Evolutionary conservation across 2,888 invertebrate species (phyloP), one percentile per base, ranked within the genome.

Genomic region (Trachelus stipa): DNA sequence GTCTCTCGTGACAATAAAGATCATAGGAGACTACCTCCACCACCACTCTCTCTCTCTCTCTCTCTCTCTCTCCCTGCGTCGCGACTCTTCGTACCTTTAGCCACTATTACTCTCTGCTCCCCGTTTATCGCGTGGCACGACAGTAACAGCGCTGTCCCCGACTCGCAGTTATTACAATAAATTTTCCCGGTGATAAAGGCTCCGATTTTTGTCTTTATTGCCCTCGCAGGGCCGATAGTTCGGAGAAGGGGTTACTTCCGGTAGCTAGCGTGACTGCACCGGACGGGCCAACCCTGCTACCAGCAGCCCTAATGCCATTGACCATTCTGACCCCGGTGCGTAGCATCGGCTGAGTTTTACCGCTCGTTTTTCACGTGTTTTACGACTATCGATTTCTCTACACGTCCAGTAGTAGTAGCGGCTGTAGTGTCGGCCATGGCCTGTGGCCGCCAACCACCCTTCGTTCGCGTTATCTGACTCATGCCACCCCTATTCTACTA

Each of bases 161-260:
- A 83, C 75, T 78, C 81, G 83, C 77, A 83, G 85, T 85, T 83
- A 84, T 84, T 84, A 83, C 85, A 83, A 89, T 88, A 88, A 88
- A 88, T 89, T 89, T 82, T 77, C 81, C 82, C 83, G 77, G 84
- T 83, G 88, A 89, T 88, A 88, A 88, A 87, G 82, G 83, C 79
- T 80, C 80, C 84, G 88, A 88, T 89, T 89, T 89, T 88, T 88
- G 87, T 87, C 86, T 89, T 88, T 88, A 87, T 85, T 84, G 85
- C 82, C 81, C 87, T 83, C 85, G 82, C 56, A 80, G 86, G 85
- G 80, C 83, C 79, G 80, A 82, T 78, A 83, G 83, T 81, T 79
- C 75, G 80, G 68, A 75, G 81, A 81, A 80, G 80, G 83, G 81
- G 77, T 77, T 77, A 74, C 82, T 85, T 86, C 85, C 86, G 84